Evolutionary conservation across 2,797 vertebrate genomes (phyloP).

Genomic region (Amniataba percoides): DNA sequence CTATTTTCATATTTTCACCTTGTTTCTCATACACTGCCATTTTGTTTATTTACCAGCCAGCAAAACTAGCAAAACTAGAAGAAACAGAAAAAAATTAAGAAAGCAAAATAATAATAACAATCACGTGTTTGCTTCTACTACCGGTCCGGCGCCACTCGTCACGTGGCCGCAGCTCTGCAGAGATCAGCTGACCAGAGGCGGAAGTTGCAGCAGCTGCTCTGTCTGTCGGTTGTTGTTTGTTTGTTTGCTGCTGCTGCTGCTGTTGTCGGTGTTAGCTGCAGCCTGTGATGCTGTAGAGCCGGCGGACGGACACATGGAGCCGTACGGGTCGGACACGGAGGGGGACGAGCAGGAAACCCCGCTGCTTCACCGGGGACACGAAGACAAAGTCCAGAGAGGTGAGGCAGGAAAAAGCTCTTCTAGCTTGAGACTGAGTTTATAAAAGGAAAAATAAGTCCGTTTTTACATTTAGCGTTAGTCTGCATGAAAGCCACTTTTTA

Average conservation of each 20-base stretch:
- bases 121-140: background rate
- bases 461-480: no score
- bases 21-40: no score
- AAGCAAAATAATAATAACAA: no score
- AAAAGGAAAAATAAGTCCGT: no score
- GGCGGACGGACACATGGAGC: conserved; percentile 47
- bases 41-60: background rate
- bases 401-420: conserved; percentile 9
- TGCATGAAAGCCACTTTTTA: no score
- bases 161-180: conserved; percentile 1
- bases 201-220: no score
- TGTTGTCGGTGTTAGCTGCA: no score
- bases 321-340: conserved; percentile 68
- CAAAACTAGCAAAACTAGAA: background rate
- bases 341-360: conserved; percentile 69
- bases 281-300: conserved; percentile 20
- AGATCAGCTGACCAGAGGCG: conserved; percentile 24
- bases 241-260: no score
- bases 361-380: conserved; percentile 60
- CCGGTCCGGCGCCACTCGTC: background rate
- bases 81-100: no score
- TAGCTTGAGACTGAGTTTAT: no score
- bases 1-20: no score
- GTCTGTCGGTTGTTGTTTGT: no score
- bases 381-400: conserved; percentile 64